Conservation (phyloP, 2,888 invertebrate genomes). For the Laothoe populi region DNA sequence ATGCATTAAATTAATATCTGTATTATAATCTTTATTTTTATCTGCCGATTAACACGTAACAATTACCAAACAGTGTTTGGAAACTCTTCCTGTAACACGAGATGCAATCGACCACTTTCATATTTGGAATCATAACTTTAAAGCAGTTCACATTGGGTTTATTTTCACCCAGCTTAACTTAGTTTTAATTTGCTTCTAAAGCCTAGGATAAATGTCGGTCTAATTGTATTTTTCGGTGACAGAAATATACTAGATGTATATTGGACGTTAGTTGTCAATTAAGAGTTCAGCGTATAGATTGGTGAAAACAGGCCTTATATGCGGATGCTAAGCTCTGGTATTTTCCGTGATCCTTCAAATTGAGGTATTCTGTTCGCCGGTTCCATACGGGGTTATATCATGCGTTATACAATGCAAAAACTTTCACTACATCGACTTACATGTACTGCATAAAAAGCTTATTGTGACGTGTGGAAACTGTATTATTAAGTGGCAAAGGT, state of each 20-base stretch:
- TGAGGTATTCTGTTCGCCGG: conserved; percentile 2
- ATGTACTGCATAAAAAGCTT: conserved; percentile 21
- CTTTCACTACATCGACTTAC: conserved; percentile 42
- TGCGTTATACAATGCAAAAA: conserved; percentile 42
- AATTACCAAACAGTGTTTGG: conserved; percentile 16
- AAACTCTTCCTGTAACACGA: conserved; percentile 2
- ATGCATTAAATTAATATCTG: neutral
- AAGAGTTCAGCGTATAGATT: neutral
- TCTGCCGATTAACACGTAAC: conserved; percentile 6
- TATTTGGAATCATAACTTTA: neutral
- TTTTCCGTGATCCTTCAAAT: conserved; percentile 7
- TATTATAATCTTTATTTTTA: conserved; percentile 12
- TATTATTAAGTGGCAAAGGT: conserved; percentile 20
- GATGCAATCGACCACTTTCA: conserved; percentile 2
- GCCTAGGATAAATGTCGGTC: too few species aligned
- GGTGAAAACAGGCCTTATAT: neutral
- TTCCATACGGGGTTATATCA: conserved; percentile 42
- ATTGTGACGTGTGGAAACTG: conserved; percentile 25
- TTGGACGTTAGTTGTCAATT: neutral
- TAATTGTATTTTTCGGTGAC: too few species aligned
- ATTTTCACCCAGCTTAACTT: neutral
- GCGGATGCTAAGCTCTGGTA: neutral
- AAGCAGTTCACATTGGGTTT: neutral
- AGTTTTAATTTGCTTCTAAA: too few species aligned
- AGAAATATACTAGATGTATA: too few species aligned